Evolutionary conservation across 1,140 invertebrate genomes (phyloP).

Genomic region (Lasioglossum baleicum): DNA sequence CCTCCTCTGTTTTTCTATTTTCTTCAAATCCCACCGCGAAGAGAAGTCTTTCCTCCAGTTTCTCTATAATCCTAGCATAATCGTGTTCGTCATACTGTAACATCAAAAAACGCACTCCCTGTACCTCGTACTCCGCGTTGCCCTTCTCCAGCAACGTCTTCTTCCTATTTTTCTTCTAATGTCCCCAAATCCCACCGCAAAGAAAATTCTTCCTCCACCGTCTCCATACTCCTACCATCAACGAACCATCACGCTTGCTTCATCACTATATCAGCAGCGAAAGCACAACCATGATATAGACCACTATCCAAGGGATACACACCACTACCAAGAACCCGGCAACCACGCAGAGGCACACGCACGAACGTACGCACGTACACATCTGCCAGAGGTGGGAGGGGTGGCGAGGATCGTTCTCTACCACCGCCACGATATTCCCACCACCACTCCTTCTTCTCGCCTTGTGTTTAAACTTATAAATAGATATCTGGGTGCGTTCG

Average conservation of each 20-base stretch:
- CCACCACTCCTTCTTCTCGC: slow-evolving; percentile 51
- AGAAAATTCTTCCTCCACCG: too few relatives aligned
- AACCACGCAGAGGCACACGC: background rate
- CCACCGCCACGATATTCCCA: slow-evolving; percentile 25
- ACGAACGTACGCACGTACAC: slow-evolving; percentile 13
- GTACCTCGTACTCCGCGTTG: too few relatives aligned
- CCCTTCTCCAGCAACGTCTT: too few relatives aligned
- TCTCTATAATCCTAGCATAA: too few relatives aligned
- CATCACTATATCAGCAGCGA: slow-evolving; percentile 5
- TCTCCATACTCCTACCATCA: too few relatives aligned
- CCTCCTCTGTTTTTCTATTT: too few relatives aligned
- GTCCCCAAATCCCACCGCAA: too few relatives aligned
- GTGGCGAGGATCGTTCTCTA: background rate
- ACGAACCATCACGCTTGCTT: background rate
- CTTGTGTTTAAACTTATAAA: slow-evolving; percentile 69
- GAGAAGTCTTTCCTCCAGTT: too few relatives aligned
- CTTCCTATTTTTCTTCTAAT: too few relatives aligned
- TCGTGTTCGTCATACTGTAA: too few relatives aligned
- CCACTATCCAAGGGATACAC: slow-evolving; percentile 10
- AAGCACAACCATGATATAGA: slow-evolving; percentile 7
- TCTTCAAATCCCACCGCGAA: too few relatives aligned
- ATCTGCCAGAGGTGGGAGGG: background rate
- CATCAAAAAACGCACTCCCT: too few relatives aligned
- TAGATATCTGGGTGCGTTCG: slow-evolving; percentile 74
- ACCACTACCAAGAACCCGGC: background rate